A percentile compares a stretch with the other conserved stretches of the same genome.
Conservation (phyloP, 2,888 invertebrate genomes). For the Hydraecia micacea region DNA sequence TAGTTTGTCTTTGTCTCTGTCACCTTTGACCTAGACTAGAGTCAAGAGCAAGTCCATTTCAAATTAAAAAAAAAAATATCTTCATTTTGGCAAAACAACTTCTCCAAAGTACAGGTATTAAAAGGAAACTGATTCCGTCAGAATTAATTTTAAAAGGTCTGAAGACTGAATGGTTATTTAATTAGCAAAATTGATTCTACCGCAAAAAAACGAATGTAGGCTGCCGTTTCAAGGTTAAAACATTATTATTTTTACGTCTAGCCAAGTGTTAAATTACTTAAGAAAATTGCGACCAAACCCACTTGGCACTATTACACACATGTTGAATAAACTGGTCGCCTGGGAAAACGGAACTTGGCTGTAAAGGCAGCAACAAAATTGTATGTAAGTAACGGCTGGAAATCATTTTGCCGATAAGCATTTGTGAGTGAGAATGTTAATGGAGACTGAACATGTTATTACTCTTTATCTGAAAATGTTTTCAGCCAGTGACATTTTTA, state of each 20-base stretch:
- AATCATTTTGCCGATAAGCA: not conserved
- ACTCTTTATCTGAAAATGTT: too few relatives aligned
- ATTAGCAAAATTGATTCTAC: not conserved
- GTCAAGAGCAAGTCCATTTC: too few relatives aligned
- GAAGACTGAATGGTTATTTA: conserved; percentile 19
- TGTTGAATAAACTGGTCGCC: conserved; percentile 73
- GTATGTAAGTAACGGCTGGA: conserved; percentile 3
- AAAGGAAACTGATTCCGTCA: conserved; percentile 14
- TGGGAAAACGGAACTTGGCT: conserved; percentile 78
- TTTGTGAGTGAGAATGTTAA: not conserved
- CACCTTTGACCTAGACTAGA: too few relatives aligned
- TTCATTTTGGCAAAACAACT: conserved; percentile 17
- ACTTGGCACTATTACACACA: conserved; percentile 72
- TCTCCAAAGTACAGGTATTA: conserved; percentile 7
- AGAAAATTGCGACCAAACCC: conserved; percentile 76
- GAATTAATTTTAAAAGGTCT: conserved; percentile 1
- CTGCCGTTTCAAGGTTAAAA: conserved; percentile 59
- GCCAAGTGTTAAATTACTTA: conserved; percentile 70
- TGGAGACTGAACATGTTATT: too few relatives aligned
- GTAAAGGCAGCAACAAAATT: conserved; percentile 68
- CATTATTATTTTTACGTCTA: conserved; percentile 65
- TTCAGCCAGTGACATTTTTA: too few relatives aligned
- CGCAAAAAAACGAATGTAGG: conserved; percentile 48
- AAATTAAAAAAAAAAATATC: too few relatives aligned
- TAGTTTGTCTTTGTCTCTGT: too few relatives aligned